Percentiles rank a stretch among this genome's conserved stretches.
These are phyloP conservation scores for Saccopteryx bilineata DNA, from an alignment of 2,113 vertebrate genomes.

Conservation along the genomic window DNA sequence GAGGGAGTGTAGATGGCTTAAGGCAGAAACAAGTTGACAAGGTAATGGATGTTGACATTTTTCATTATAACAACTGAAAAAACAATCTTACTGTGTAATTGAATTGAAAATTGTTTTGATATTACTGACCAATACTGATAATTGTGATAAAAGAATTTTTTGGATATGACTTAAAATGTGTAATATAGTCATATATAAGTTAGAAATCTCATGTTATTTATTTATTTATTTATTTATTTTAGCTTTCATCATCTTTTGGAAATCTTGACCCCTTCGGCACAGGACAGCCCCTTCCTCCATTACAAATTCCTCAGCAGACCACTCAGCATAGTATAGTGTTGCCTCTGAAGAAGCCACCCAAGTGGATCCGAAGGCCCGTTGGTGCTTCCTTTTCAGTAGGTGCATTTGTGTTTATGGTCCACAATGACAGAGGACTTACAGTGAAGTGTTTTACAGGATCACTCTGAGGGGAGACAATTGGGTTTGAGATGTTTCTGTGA, in stretches of 20 bases:
- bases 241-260: slow-evolving; percentile 96
- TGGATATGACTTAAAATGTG: not conserved
- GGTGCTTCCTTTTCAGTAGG: slow-evolving; percentile 97
- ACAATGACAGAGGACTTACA: not conserved
- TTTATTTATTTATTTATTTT: not conserved
- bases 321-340: slow-evolving; percentile 85
- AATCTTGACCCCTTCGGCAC: slow-evolving; percentile 97
- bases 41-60: slow-evolving; percentile 78
- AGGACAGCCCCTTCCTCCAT: slow-evolving; percentile 93
- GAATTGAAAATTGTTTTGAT: slow-evolving; percentile 40
- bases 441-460: not conserved
- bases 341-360: slow-evolving; percentile 97
- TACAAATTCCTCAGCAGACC: slow-evolving; percentile 93
- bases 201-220: not conserved
- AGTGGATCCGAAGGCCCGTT: slow-evolving; percentile 95
- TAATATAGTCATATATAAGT: not conserved
- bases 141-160: not conserved
- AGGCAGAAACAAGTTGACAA: slow-evolving; percentile 92
- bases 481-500: not conserved
- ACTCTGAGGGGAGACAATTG: not conserved
- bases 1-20: slow-evolving; percentile 91
- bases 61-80: not conserved
- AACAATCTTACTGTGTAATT: not conserved
- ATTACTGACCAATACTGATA: not conserved
- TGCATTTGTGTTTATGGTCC: slow-evolving; percentile 48